Base-by-base conservation (phyloP, 2,113 vertebrate species). In the Pelobates fuscus region DNA sequence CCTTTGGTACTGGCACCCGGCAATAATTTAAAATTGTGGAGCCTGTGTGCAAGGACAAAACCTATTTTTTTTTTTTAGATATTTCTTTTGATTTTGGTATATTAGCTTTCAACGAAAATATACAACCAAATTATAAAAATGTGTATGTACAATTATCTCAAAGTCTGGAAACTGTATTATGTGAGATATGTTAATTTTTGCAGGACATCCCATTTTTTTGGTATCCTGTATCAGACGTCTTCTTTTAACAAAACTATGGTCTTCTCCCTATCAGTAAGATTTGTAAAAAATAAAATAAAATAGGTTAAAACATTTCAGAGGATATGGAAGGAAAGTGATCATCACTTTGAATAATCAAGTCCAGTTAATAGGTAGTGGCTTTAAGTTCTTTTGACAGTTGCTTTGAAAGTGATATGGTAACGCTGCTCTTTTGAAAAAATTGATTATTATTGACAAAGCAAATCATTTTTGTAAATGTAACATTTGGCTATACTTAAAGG, bases 31-130 rank as follows among this genome's bases (percentile, higher is more conserved):
- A n/a, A n/a, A n/a, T n/a, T n/a, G n/a, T n/a, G n/a, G n/a, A n/a
- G n/a, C n/a, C n/a, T n/a, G n/a, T n/a, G n/a, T n/a, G n/a, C n/a
- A n/a, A n/a, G n/a, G n/a, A n/a, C n/a, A n/a, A n/a, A n/a, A n/a
- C n/a, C n/a, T n/a, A n/a, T n/a, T n/a, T n/a, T n/a, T n/a, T n/a
- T n/a, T n/a, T n/a, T n/a, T n/a, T n/a, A n/a, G n/a, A n/a, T n/a
- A n/a, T n/a, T n/a, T n/a, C n/a, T n/a, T n/a, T n/a, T n/a, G n/a
- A 54, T 54, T 54, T 54, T 54, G 49, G 49, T 54, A 54, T 54
- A 7, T 54, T 5, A 54, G 49, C 49, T 7, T 54, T 54, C 3
- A 54, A 54, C 49, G 14, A 54, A 54, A 54, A 54, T 54, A 54
- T n/a, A n/a, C n/a, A n/a, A n/a, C n/a, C 49, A 6, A 54, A 54